phyloP scores from a whole-genome alignment of 2,888 invertebrate genomes.

The Mamestra brassicae region DNA sequence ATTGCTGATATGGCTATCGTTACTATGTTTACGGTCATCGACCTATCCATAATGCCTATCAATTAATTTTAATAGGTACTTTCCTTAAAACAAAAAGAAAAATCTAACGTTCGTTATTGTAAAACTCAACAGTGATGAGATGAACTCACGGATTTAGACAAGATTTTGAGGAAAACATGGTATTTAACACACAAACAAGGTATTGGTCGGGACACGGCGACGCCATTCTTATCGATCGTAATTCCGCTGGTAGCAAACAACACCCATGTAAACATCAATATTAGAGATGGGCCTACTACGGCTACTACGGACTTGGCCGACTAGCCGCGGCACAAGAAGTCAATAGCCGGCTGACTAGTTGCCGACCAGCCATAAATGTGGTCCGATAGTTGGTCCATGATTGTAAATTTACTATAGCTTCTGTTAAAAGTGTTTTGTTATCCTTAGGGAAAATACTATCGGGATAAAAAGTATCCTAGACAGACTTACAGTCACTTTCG shows the following conservation, averaged over 20 bases:
- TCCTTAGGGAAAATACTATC: not conserved
- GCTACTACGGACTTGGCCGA: too few relatives aligned
- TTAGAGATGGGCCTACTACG: not conserved
- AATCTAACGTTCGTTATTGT: not conserved
- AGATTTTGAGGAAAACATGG: not conserved
- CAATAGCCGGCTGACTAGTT: not conserved
- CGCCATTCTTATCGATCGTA: conserved; percentile 25
- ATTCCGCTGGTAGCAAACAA: not conserved
- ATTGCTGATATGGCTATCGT: not conserved
- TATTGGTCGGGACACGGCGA: conserved; percentile 11
- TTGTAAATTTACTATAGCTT: not conserved
- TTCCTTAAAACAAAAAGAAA: not conserved
- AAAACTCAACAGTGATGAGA: not conserved
- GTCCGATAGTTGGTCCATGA: not conserved
- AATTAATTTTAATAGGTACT: not conserved
- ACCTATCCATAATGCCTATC: not conserved
- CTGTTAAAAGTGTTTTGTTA: not conserved
- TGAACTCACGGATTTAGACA: not conserved
- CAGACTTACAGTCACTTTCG: not conserved
- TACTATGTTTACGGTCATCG: not conserved
- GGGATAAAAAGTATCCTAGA: not conserved
- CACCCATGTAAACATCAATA: conserved; percentile 6
- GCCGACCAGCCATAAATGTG: not conserved
- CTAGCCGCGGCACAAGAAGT: not conserved
- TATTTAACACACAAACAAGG: too few relatives aligned